Conservation (phyloP, 2,797 vertebrate genomes). For the Strix occidentalis region DNA sequence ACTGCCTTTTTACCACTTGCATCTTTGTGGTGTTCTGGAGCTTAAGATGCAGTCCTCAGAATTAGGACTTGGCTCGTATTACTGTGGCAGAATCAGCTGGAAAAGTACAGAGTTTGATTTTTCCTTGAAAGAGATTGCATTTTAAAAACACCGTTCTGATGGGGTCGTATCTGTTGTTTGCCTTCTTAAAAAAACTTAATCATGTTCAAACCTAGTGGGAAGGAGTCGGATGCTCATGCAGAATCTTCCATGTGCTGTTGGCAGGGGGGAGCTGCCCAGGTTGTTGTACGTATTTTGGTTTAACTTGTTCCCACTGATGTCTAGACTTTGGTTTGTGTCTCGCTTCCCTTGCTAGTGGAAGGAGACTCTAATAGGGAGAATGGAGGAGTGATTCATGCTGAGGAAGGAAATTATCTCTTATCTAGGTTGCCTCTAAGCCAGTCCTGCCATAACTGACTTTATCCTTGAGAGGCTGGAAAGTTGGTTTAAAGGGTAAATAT, state of each 20-base stretch:
- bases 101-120: constrained; percentile 41
- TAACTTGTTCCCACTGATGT: neutral
- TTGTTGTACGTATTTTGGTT: neutral
- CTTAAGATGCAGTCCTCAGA: neutral
- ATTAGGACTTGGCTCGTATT: neutral
- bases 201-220: neutral
- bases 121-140: constrained; percentile 32
- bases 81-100: neutral
- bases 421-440: constrained; percentile 33
- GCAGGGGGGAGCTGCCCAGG: neutral
- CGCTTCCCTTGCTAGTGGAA: neutral
- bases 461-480: constrained; percentile 46
- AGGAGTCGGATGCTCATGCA: neutral
- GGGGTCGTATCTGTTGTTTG: neutral
- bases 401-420: constrained; percentile 47
- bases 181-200: neutral
- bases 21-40: neutral
- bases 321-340: neutral
- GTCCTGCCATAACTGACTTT: constrained; percentile 11
- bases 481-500: constrained; percentile 57
- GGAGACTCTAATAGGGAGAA: neutral
- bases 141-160: neutral
- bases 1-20: neutral
- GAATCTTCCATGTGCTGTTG: neutral
- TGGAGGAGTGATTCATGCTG: neutral